Percentiles rank a stretch among this genome's conserved stretches.
phyloP scores from a whole-genome alignment of 2,888 invertebrate genomes.

The Coenonympha arcania region DNA sequence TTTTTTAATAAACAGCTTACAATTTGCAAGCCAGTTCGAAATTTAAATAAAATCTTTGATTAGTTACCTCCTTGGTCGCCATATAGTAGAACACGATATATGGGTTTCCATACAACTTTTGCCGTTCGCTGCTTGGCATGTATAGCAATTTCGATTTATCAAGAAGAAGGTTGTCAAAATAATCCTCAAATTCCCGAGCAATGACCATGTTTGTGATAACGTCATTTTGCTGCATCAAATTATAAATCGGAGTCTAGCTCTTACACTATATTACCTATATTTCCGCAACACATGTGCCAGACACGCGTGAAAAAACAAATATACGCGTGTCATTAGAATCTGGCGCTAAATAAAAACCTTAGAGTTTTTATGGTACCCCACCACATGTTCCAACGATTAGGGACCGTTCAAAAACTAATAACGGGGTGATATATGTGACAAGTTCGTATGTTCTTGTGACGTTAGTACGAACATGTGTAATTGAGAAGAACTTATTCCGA shows the following conservation, averaged over 20 bases:
- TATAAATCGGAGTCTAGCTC: neutral
- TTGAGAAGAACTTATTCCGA: slow-evolving; percentile 1
- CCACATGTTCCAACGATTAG: slow-evolving; percentile 25
- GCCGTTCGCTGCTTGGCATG: too few relatives aligned
- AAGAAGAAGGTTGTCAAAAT: too few relatives aligned
- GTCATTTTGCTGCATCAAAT: too few relatives aligned
- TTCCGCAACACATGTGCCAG: slow-evolving; percentile 32
- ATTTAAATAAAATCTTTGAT: too few relatives aligned
- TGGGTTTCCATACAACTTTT: too few relatives aligned
- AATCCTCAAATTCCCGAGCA: too few relatives aligned
- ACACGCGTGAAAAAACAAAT: slow-evolving; percentile 31
- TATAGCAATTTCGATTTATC: too few relatives aligned
- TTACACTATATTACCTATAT: slow-evolving; percentile 9
- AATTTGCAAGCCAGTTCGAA: too few relatives aligned
- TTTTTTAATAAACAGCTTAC: too few relatives aligned
- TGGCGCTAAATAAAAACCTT: slow-evolving; percentile 21
- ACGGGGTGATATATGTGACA: slow-evolving; percentile 27
- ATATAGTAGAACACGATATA: too few relatives aligned
- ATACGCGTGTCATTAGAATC: slow-evolving; percentile 35
- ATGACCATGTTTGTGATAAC: too few relatives aligned
- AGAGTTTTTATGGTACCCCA: slow-evolving; percentile 14
- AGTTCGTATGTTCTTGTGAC: slow-evolving; percentile 8
- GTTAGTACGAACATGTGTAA: slow-evolving; percentile 4
- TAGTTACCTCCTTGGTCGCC: too few relatives aligned
- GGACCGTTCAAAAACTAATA: slow-evolving; percentile 28